Conservation (phyloP, 2,797 vertebrate species). For the Phaenicophaeus curvirostris region DNA sequence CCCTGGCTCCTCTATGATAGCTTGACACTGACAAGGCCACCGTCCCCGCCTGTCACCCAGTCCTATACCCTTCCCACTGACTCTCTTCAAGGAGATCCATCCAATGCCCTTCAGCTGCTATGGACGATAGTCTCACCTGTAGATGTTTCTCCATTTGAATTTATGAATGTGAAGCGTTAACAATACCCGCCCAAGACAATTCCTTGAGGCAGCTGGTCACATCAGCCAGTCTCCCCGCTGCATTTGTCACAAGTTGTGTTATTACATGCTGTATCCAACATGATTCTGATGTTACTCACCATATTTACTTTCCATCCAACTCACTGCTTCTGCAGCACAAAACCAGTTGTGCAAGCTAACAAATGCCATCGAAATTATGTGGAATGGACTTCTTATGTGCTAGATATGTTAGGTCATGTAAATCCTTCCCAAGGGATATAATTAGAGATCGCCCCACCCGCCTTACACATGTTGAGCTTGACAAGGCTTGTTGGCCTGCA, state of each 20-base stretch:
- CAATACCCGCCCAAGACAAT: not conserved
- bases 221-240: not conserved
- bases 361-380: not conserved
- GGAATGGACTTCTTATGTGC: not conserved
- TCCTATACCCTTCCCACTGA: not conserved
- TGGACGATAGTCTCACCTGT: not conserved
- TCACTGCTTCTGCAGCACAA: not conserved
- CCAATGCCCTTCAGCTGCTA: not conserved
- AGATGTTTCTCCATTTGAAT: not conserved
- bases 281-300: not conserved
- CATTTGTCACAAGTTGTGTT: not conserved
- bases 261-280: not conserved
- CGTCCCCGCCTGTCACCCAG: not conserved
- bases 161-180: not conserved
- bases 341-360: not conserved
- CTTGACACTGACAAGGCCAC: not conserved
- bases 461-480: not conserved
- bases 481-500: not conserved
- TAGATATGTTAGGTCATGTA: not conserved
- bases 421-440: slow-evolving; percentile 6
- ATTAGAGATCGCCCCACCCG: not conserved
- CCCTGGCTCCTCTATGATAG: not conserved
- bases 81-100: not conserved
- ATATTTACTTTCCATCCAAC: not conserved
- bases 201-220: not conserved